Percentiles rank a stretch among this genome's conserved stretches.
These are phyloP conservation scores for Ctenochaetus hawaiiensis DNA, from an alignment of 2,797 vertebrate species.

Conservation along the genomic window DNA sequence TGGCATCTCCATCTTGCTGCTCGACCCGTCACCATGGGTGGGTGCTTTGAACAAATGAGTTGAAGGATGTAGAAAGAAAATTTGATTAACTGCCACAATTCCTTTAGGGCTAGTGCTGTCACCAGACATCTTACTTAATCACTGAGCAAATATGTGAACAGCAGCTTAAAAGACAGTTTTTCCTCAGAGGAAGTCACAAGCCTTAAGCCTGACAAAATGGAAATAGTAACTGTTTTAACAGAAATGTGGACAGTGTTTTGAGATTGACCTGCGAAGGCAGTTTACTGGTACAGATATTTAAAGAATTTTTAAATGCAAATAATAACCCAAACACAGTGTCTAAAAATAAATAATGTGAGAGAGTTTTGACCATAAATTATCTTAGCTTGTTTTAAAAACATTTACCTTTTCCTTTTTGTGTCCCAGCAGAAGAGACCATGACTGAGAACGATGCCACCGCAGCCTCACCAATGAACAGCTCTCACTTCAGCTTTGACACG, in stretches of 20 bases:
- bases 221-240: not conserved
- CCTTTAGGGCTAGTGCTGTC: not conserved
- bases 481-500: conserved; percentile 70
- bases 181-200: not conserved
- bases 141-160: not conserved
- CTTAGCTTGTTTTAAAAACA: not conserved
- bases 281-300: not conserved
- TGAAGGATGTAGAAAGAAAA: not conserved
- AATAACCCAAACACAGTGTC: not conserved
- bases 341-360: not conserved
- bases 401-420: conserved; percentile 20
- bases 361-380: conserved; percentile 2
- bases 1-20: conserved; percentile 96
- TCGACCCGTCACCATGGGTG: conserved; percentile 90
- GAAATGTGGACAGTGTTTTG: not conserved
- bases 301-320: not conserved
- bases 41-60: conserved; percentile 56
- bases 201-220: not conserved
- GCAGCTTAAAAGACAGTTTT: not conserved
- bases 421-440: conserved; percentile 82
- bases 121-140: conserved; percentile 1
- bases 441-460: conserved; percentile 57
- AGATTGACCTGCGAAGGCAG: not conserved
- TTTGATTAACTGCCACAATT: not conserved
- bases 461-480: conserved; percentile 57